Percentiles rank a stretch among this genome's conserved stretches.
Evolutionary conservation across 2,113 vertebrate genomes (phyloP).

Genomic region (Tupaia tana): DNA sequence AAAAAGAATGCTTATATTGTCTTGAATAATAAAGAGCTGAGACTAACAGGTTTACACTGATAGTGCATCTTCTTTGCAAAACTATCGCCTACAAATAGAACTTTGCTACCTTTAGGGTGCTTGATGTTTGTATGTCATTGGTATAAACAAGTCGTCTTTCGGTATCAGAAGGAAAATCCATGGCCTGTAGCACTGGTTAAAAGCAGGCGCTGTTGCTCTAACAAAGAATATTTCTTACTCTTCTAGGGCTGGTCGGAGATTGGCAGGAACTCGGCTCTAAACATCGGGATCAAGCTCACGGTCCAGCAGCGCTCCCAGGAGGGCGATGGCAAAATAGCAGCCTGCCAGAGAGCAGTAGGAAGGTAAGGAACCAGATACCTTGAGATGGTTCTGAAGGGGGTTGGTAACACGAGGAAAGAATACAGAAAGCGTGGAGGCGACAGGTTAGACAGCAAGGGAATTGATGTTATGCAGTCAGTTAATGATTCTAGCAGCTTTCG

Average conservation of each 20-base stretch:
- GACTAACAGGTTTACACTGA: neutral
- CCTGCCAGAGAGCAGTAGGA: neutral
- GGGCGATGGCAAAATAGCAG: constrained; percentile 78
- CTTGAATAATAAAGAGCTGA: neutral
- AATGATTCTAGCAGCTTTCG: constrained; percentile 81
- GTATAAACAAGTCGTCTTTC: constrained; percentile 66
- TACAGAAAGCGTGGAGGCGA: constrained; percentile 70
- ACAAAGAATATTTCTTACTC: constrained; percentile 20
- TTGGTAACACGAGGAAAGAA: constrained; percentile 44
- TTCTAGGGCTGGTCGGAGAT: constrained; percentile 37
- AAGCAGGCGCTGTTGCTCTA: constrained; percentile 10
- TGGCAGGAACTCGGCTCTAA: rapidly evolving
- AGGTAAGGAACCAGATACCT: neutral
- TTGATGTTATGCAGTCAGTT: constrained; percentile 73
- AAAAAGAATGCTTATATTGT: neutral
- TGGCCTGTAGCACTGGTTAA: constrained; percentile 61
- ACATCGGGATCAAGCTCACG: constrained; percentile 43
- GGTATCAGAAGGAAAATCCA: constrained; percentile 57
- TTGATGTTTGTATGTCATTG: constrained; percentile 49
- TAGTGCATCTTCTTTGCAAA: neutral
- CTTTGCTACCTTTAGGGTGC: constrained; percentile 10
- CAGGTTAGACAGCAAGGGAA: constrained; percentile 78
- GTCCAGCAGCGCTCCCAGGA: constrained; percentile 86
- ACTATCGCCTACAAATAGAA: constrained; percentile 29
- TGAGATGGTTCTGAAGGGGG: neutral